Base-by-base conservation (phyloP, 2,888 invertebrate genomes). In the Schrankia costaestrigalis region DNA sequence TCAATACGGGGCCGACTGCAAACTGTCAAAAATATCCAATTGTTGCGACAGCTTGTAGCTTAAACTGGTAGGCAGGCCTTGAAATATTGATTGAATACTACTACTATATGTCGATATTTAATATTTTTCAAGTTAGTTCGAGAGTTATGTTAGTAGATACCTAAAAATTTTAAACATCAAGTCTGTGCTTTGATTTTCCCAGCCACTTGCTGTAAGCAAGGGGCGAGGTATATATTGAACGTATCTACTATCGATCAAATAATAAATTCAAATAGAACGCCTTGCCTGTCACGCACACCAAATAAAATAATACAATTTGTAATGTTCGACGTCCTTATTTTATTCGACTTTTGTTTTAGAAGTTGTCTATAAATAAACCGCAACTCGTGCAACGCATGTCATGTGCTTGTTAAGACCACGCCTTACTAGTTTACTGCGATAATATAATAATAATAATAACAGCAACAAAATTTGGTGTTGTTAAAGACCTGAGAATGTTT, bases 401-500 rank as follows among this genome's bases (percentile, higher is more conserved):
- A 49, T 45, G 52, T 47, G 60, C 54, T 52, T 60, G 63, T 71
- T 67, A 56, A 52, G 56, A 49, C 53, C 25, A 38, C 46, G 41
- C 45, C 52, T 65, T 56, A 60, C 47, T 46, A 51, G 54, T 55
- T 49, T 49, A 60, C 40, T 52, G 47, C 53, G 55, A 62, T 63
- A 62, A 72, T 68, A 63, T 44, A 45, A 36, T 69, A 64, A 65
- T 69, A 40, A 56, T 54, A 56, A 55, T 56, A 56, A 60, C 63
- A 66, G 64, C 65, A 73, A 62, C 72, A 74, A 76, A 79, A 78
- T 75, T 69, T 71, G 61, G 55, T 61, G 68, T 66, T 72, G 69
- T 41, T 56, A 39, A 51, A n/a, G n/a, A n/a, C n/a, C n/a, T n/a
- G n/a, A n/a, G n/a, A n/a, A n/a, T n/a, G n/a, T n/a, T n/a, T n/a